Evolutionary conservation across 2,888 invertebrate genomes (phyloP), one percentile per base, ranked within the genome.

Genomic region (Allygus modestus): DNA sequence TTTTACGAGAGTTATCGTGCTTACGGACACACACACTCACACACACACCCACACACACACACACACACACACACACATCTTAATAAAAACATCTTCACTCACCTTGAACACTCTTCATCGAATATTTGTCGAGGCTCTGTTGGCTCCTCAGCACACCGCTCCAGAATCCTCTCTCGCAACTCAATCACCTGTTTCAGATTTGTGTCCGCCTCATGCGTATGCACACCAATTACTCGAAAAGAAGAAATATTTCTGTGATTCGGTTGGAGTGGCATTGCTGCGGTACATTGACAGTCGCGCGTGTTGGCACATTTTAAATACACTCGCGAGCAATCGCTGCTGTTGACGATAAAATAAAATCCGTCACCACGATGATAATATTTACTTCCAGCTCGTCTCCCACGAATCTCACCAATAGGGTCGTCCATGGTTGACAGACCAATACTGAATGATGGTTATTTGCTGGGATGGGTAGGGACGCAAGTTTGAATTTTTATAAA

Each of bases 61-160:
- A n/a, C n/a, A n/a, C n/a, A n/a, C n/a, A n/a, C n/a, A n/a, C n/a
- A n/a, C n/a, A n/a, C n/a, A n/a, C n/a, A n/a, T n/a, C n/a, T n/a
- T n/a, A n/a, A n/a, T n/a, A 37, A 37, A 37, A 51, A 51, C 4
- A 11, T 17, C 4, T 51, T 51, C 15, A 51, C 23, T 23, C 20
- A 54, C 54, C 54, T 54, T 23, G 54, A 15, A 54, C 54, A 54
- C 54, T n/a, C n/a, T 54, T 54, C 54, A 23, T 54, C 54, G 15
- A 54, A 54, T 20, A 54, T 54, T 23, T 54, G 54, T 23, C 54
- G 1, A 1, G 54, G 20, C 54, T 23, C 20, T 15, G 54, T 54
- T 2, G 54, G 54, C 11, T 54, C 54, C 4, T 54, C 23, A 2
- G 1, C 20, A 23, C 54, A 54, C 20, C 54, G 54, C 1, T 20